Conservation (phyloP, 2,888 invertebrate species). For the Pheosia tremula region DNA sequence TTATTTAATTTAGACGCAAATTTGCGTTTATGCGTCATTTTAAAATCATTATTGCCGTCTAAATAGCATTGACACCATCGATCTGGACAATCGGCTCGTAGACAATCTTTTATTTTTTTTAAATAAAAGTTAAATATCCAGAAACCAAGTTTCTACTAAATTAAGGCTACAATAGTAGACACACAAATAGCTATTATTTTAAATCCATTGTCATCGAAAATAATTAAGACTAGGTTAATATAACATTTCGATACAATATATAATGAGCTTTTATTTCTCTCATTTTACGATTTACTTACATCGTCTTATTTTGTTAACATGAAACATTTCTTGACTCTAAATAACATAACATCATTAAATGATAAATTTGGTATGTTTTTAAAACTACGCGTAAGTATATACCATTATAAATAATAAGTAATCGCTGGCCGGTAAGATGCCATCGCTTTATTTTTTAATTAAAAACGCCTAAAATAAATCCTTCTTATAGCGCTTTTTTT, state of each 20-base stretch:
- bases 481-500: background rate
- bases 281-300: slow-evolving; percentile 5
- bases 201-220: background rate
- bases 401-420: too few species aligned
- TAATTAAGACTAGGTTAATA: background rate
- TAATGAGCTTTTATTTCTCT: slow-evolving; percentile 4
- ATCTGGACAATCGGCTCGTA: background rate
- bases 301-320: slow-evolving; percentile 5
- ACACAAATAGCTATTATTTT: background rate
- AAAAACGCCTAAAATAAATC: background rate
- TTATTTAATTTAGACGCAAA: slow-evolving; percentile 12
- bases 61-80: slow-evolving; percentile 8
- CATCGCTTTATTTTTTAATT: too few species aligned
- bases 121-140: background rate
- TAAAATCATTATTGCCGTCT: slow-evolving; percentile 44
- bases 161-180: slow-evolving; percentile 6
- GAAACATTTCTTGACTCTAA: background rate
- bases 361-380: too few species aligned
- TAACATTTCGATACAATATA: slow-evolving; percentile 1
- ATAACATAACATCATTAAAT: too few species aligned
- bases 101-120: background rate
- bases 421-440: too few species aligned
- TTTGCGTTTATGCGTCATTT: slow-evolving; percentile 34
- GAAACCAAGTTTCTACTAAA: slow-evolving; percentile 5
- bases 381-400: too few species aligned